These are phyloP conservation scores for Pipa parva DNA, from an alignment of 2,113 vertebrate genomes.

Conservation along the genomic window DNA sequence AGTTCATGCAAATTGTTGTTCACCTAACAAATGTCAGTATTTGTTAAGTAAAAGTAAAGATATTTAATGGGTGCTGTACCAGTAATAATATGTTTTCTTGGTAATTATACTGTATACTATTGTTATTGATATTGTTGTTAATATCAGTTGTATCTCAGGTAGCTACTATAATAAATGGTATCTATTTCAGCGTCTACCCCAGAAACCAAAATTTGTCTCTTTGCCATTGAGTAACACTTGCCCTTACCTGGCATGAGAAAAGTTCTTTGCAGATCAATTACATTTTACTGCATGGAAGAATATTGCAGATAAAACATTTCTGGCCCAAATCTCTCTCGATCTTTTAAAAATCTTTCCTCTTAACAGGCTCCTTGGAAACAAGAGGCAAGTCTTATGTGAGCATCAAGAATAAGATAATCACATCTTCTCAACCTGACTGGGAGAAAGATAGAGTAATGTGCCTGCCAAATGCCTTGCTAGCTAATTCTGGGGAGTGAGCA, in stretches of 20 bases:
- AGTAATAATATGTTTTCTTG: background rate
- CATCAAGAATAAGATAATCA: conserved; percentile 4
- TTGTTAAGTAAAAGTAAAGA: background rate
- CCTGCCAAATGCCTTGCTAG: background rate
- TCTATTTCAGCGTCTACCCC: background rate
- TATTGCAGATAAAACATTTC: conserved; percentile 4
- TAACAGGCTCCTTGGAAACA: conserved; percentile 2
- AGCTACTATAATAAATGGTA: background rate
- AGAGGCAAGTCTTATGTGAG: background rate
- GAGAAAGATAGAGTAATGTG: background rate
- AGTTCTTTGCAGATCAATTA: background rate
- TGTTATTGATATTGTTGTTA: background rate
- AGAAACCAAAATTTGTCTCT: background rate
- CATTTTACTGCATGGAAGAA: background rate
- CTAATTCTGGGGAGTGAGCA: conserved; percentile 1
- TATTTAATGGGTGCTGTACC: background rate
- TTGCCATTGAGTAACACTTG: background rate
- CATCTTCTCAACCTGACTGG: background rate
- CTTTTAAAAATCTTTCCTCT: background rate
- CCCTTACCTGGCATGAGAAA: background rate
- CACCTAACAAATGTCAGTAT: background rate
- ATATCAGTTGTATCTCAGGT: conserved; percentile 3
- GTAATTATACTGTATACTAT: conserved; percentile 2
- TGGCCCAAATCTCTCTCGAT: background rate
- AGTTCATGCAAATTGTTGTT: background rate